A percentile compares a stretch with the other conserved stretches of the same genome.
phyloP scores from a whole-genome alignment of 2,888 invertebrate genomes.

The Ichneumoninae sp. region DNA sequence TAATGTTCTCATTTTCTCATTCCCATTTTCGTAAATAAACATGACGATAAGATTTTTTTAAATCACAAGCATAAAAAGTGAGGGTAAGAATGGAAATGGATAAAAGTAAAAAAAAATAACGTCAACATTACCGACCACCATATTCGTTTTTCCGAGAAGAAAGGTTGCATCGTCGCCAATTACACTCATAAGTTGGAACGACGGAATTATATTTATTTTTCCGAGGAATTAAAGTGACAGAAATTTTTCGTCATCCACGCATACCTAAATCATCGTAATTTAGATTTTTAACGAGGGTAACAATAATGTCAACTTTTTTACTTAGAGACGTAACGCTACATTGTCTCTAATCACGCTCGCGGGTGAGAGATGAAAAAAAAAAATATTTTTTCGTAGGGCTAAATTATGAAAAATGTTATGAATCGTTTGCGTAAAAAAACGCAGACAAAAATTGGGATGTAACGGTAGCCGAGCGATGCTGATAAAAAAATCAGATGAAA shows the following conservation, averaged over 20 bases:
- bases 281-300: constrained; percentile 3
- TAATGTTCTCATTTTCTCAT: too few relatives aligned
- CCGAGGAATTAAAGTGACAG: too few relatives aligned
- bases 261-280: too few relatives aligned
- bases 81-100: constrained; percentile 5
- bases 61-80: constrained; percentile 12
- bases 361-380: background rate
- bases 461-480: background rate
- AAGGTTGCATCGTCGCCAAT: too few relatives aligned
- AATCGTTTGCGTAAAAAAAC: background rate
- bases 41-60: constrained; percentile 5
- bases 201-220: too few relatives aligned
- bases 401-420: background rate
- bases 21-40: background rate
- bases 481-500: background rate
- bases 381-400: background rate
- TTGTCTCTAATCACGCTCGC: background rate
- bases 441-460: background rate
- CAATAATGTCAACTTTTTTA: background rate
- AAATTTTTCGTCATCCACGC: too few relatives aligned
- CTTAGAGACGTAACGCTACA: background rate
- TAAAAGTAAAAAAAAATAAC: background rate
- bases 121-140: background rate
- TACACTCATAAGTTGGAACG: too few relatives aligned
- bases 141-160: too few relatives aligned